phyloP scores from a whole-genome alignment of 2,113 vertebrate species.

The Barbus barbus region DNA sequence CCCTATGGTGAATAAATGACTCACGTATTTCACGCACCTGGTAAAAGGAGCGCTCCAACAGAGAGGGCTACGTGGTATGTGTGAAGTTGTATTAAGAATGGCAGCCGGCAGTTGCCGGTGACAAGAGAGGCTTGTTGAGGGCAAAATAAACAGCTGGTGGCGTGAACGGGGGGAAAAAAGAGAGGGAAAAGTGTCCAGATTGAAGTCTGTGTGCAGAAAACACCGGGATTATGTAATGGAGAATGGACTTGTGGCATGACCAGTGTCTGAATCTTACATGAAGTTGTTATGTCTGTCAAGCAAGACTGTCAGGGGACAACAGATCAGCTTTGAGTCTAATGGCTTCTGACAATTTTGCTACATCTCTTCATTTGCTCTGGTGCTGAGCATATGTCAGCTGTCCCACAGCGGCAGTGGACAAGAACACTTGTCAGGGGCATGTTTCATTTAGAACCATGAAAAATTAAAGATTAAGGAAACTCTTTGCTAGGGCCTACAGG shows the following conservation, averaged over 20 bases:
- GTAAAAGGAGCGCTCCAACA: slow-evolving; percentile 12
- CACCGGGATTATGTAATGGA: slow-evolving; percentile 14
- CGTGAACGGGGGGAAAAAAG: neutral
- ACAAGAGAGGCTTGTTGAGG: slow-evolving; percentile 16
- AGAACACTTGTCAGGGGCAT: slow-evolving; percentile 32
- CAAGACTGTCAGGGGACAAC: slow-evolving; percentile 48
- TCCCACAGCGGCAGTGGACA: slow-evolving; percentile 44
- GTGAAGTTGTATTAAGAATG: slow-evolving; percentile 34
- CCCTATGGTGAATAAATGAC: slow-evolving; percentile 21
- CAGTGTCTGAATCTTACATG: slow-evolving; percentile 47
- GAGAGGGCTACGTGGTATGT: slow-evolving; percentile 2
- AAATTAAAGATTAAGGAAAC: slow-evolving; percentile 34
- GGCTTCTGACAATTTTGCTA: slow-evolving; percentile 59
- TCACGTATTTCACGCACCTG: slow-evolving; percentile 7
- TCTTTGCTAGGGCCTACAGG: neutral
- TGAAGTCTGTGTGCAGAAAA: slow-evolving; percentile 14
- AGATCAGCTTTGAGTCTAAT: slow-evolving; percentile 60
- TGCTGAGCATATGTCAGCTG: slow-evolving; percentile 61
- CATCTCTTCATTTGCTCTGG: slow-evolving; percentile 58
- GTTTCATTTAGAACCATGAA: slow-evolving; percentile 47
- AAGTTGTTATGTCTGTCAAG: slow-evolving; percentile 53
- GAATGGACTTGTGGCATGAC: slow-evolving; percentile 21
- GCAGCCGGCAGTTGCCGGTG: slow-evolving; percentile 15
- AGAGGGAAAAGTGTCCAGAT: neutral
- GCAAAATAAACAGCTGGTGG: slow-evolving; percentile 33